These are phyloP conservation scores for Orchestia grillus DNA, from an alignment of 1,140 invertebrate species.

Conservation along the genomic window DNA sequence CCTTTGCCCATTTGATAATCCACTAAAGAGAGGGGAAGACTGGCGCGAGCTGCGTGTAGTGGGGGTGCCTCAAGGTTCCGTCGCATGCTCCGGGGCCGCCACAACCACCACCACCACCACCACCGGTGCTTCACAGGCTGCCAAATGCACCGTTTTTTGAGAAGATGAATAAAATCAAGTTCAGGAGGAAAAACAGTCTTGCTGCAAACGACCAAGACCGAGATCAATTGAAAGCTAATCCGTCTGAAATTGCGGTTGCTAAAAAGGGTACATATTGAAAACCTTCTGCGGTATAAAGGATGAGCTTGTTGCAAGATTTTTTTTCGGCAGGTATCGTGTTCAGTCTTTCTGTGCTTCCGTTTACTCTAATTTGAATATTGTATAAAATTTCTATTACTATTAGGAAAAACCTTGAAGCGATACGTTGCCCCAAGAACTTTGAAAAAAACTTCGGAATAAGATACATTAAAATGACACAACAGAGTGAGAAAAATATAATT, in stretches of 20 bases:
- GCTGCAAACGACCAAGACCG: neutral
- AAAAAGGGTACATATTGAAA: neutral
- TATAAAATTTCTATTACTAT: too few species aligned
- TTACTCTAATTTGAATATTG: too few species aligned
- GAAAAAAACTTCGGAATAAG: too few species aligned
- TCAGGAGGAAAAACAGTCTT: neutral
- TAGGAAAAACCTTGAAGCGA: too few species aligned
- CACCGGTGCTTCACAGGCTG: neutral
- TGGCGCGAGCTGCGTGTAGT: neutral
- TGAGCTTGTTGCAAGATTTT: neutral
- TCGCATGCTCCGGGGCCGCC: neutral
- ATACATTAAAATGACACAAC: too few species aligned
- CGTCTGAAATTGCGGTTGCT: neutral
- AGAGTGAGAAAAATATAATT: too few species aligned
- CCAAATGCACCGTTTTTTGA: neutral
- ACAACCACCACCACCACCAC: too few species aligned
- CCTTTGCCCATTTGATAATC: neutral
- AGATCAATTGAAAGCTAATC: neutral
- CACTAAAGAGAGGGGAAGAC: neutral
- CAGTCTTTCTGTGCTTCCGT: neutral
- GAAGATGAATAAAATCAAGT: neutral
- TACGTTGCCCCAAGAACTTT: too few species aligned
- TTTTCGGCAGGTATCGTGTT: neutral
- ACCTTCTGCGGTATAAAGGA: neutral
- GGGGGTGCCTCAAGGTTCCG: neutral